These are phyloP conservation scores for Plutella xylostella DNA, from an alignment of 2,888 invertebrate species.

Conservation along the genomic window DNA sequence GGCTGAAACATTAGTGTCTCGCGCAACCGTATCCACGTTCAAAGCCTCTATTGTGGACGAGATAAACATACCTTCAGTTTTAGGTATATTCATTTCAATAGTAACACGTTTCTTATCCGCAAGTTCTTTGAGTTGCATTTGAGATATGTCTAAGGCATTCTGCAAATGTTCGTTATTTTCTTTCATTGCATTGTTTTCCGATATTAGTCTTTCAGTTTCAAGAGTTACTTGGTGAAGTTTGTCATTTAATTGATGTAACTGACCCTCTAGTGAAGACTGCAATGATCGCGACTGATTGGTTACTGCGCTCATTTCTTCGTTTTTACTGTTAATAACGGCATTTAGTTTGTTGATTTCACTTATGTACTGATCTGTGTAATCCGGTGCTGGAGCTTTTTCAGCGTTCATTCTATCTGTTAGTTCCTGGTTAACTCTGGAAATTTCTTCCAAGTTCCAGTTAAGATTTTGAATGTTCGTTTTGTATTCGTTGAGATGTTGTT, in stretches of 20 bases:
- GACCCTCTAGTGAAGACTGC: conserved; percentile 36
- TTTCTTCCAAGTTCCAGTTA: conserved; percentile 39
- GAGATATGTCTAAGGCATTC: conserved; percentile 32
- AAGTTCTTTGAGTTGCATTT: conserved; percentile 44
- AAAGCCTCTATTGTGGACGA: conserved; percentile 56
- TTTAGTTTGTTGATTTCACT: conserved; percentile 70
- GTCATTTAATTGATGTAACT: conserved; percentile 42
- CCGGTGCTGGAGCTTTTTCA: conserved; percentile 29
- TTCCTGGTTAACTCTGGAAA: conserved; percentile 41
- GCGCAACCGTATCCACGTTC: conserved; percentile 27
- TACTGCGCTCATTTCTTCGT: conserved; percentile 50
- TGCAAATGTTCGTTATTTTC: conserved; percentile 35
- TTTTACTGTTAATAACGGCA: conserved; percentile 57
- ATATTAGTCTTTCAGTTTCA: conserved; percentile 26
- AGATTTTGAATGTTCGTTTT: conserved; percentile 39
- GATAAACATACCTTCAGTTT: conserved; percentile 62
- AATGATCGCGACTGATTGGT: conserved; percentile 33
- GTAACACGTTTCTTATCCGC: conserved; percentile 44
- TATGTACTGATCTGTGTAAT: conserved; percentile 60
- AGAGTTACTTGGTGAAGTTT: conserved; percentile 26
- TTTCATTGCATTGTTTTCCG: conserved; percentile 30
- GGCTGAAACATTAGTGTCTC: conserved; percentile 31
- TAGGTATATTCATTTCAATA: conserved; percentile 62
- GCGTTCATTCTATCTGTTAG: conserved; percentile 30
- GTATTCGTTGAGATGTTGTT: conserved; percentile 44